These are phyloP conservation scores for Chiloscyllium punctatum DNA, from an alignment of 2,797 vertebrate species.

Conservation along the genomic window DNA sequence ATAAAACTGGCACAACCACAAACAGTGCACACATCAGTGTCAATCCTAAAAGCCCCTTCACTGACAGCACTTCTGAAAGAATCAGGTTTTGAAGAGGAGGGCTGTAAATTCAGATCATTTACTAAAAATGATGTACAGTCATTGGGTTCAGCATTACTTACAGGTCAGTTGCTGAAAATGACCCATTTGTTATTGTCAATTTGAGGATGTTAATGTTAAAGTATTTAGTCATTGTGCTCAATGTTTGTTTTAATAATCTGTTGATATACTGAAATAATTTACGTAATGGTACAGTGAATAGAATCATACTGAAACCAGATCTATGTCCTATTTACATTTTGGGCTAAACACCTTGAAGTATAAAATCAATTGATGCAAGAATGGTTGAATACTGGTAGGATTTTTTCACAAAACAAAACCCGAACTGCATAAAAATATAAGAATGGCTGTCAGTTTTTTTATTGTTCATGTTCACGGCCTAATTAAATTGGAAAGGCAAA, in stretches of 20 bases:
- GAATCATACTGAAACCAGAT: neutral
- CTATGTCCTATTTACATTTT: neutral
- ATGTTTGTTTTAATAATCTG: neutral
- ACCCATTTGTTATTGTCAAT: neutral
- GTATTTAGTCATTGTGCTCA: neutral
- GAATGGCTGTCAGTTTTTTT: neutral
- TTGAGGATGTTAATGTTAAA: neutral
- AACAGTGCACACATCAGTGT: neutral
- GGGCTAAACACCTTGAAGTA: neutral
- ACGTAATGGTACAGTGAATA: neutral
- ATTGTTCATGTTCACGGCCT: neutral
- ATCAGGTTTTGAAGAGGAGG: neutral
- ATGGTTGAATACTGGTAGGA: neutral
- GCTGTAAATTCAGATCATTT: neutral
- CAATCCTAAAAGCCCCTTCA: neutral
- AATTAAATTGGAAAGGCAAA: neutral
- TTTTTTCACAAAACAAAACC: neutral
- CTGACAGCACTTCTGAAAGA: conserved; percentile 4
- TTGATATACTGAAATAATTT: neutral
- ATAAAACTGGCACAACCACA: neutral
- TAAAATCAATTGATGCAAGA: neutral
- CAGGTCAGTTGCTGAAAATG: neutral
- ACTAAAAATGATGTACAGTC: neutral
- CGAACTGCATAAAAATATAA: neutral
- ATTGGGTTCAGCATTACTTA: neutral